phyloP scores from a whole-genome alignment of 2,888 invertebrate genomes.

The Drosophila silvestris region DNA sequence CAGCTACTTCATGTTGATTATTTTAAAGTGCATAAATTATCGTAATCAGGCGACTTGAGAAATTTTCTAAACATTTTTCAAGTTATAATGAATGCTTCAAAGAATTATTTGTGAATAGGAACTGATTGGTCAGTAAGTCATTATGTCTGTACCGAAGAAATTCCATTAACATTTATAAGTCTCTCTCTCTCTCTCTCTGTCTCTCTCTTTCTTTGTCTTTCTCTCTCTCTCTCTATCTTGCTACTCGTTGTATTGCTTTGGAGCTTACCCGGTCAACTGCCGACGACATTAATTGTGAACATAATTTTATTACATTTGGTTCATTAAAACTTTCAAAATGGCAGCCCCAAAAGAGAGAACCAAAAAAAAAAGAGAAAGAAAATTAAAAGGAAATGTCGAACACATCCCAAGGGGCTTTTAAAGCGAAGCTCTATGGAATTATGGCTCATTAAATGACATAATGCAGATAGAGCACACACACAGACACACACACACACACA shows the following conservation, averaged over 20 bases:
- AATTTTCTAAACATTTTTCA: background rate
- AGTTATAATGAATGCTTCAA: background rate
- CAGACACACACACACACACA: background rate
- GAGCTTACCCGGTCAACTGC: conserved; percentile 34
- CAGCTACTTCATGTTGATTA: background rate
- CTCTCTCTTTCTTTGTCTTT: background rate
- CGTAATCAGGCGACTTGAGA: background rate
- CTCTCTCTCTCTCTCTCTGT: background rate
- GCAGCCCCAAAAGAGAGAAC: conserved; percentile 15
- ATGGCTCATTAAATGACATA: conserved; percentile 78
- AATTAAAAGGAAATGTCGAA: conserved; percentile 30
- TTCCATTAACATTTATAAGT: conserved; percentile 23
- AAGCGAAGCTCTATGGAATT: conserved; percentile 63
- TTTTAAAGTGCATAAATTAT: background rate
- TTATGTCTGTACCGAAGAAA: background rate
- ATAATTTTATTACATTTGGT: conserved; percentile 73
- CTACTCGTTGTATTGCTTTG: conserved; percentile 6
- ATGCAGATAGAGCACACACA: conserved; percentile 42
- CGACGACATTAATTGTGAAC: conserved; percentile 66
- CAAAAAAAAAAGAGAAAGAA: conserved; percentile 30
- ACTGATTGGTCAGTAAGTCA: background rate
- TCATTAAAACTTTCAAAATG: conserved; percentile 75
- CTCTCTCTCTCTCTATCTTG: background rate
- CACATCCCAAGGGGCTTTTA: conserved; percentile 51
- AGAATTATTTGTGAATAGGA: background rate